These are phyloP conservation scores for Halcyon badia DNA, from an alignment of 2,797 vertebrate species.

Conservation along the genomic window DNA sequence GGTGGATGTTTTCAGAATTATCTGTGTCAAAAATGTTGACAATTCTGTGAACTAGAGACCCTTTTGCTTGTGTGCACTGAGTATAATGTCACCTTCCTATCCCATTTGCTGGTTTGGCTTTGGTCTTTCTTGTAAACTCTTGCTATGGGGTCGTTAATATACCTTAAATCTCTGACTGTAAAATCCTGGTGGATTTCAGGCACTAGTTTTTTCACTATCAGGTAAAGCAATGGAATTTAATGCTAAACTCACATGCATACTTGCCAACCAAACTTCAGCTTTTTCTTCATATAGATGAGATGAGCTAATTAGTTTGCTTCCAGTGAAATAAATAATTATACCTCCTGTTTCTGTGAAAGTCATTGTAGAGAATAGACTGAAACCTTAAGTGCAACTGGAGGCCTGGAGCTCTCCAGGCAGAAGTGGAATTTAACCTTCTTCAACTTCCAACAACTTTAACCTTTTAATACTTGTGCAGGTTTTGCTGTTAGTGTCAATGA, in stretches of 20 bases:
- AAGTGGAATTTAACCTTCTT: neutral
- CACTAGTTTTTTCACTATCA: neutral
- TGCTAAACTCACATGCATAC: neutral
- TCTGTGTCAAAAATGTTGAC: constrained; percentile 55
- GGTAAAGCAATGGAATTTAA: neutral
- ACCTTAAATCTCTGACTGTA: neutral
- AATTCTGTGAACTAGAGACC: neutral
- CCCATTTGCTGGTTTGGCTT: neutral
- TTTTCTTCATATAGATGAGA: neutral
- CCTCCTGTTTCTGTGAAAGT: neutral
- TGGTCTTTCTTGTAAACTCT: neutral
- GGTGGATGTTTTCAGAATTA: constrained; percentile 51
- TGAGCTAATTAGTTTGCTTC: neutral
- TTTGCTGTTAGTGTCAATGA: neutral
- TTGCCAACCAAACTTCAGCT: neutral
- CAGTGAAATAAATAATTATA: neutral
- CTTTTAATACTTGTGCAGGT: neutral
- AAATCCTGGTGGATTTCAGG: neutral
- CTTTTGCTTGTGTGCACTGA: neutral
- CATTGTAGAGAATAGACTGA: neutral
- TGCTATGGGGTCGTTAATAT: neutral
- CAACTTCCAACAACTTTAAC: neutral
- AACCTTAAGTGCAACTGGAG: neutral
- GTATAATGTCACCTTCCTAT: neutral
- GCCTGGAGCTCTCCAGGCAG: neutral